phyloP scores from a whole-genome alignment of 2,797 vertebrate species.

The Coluber constrictor region DNA sequence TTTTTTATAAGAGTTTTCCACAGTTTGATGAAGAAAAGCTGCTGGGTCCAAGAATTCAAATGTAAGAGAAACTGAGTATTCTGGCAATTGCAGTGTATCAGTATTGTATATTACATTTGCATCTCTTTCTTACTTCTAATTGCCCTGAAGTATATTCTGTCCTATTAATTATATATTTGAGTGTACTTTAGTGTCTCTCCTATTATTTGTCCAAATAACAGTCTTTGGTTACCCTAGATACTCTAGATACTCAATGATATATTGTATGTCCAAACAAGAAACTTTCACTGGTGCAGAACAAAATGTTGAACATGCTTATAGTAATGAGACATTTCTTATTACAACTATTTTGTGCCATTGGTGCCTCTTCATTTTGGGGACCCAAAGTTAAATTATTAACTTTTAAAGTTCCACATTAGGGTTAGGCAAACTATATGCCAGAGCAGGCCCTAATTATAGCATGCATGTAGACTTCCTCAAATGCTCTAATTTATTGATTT shows the following conservation, averaged over 20 bases:
- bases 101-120: background rate
- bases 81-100: background rate
- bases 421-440: background rate
- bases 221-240: background rate
- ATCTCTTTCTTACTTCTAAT: background rate
- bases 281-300: background rate
- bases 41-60: background rate
- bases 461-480: background rate
- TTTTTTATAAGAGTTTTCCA: constrained; percentile 22
- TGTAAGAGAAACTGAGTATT: background rate
- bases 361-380: background rate
- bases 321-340: background rate
- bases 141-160: background rate
- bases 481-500: background rate
- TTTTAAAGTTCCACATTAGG: background rate
- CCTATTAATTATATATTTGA: background rate
- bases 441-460: background rate
- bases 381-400: too few species aligned
- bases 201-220: background rate
- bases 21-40: background rate
- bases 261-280: background rate
- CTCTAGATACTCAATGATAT: too few species aligned
- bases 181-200: background rate
- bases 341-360: background rate
- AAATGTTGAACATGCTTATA: background rate